Base-by-base conservation (phyloP, 2,113 vertebrate genomes). In the Gymnocephalus cernua region DNA sequence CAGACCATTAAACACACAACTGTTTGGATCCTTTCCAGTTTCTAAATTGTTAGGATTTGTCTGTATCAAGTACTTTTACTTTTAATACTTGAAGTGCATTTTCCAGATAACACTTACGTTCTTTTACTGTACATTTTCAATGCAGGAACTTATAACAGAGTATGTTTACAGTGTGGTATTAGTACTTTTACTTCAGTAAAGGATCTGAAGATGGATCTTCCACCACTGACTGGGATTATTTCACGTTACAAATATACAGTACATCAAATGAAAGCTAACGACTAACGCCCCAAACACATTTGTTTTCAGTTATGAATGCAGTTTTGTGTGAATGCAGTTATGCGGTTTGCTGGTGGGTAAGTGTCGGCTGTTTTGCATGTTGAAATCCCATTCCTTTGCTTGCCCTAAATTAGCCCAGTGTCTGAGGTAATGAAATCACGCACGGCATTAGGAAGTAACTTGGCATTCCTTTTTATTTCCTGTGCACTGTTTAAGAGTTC, bases 401-500 rank as follows among this genome's bases (percentile, higher is more conserved):
- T 88, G 81, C 77, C 86, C 83, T 81, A 90, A 88, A 93, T 93
- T 90, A 91, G 91, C 91, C 88, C 86, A 89, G 83, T 84, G 84
- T 90, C 86, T 93, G 92, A 93, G 92, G 88, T 92, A 93, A 93
- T 94, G 90, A 95, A 93, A 93, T 93, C 91, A 87, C 89, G 94
- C 93, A 90, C 66, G 62, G 88, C 91, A 95, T 93, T 93, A 93
- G 90, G 91, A 94, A 91, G 86, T 89, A 93, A 93, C 92, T 93
- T 94, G 92, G 91, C 92, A 87, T 93, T 92, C 77, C 87, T 93
- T 92, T 90, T 90, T 90, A 89, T 93, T 90, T 93, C 93, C 80
- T 94, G 92, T 93, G 91, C 92, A 87, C 84, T 86, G 92, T 89
- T 93, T 93, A 94, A 95, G 88, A 84, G 91, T 91, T 80, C 93